phyloP scores from a whole-genome alignment of 2,797 vertebrate genomes.

The Paramormyrops hopkinsi region DNA sequence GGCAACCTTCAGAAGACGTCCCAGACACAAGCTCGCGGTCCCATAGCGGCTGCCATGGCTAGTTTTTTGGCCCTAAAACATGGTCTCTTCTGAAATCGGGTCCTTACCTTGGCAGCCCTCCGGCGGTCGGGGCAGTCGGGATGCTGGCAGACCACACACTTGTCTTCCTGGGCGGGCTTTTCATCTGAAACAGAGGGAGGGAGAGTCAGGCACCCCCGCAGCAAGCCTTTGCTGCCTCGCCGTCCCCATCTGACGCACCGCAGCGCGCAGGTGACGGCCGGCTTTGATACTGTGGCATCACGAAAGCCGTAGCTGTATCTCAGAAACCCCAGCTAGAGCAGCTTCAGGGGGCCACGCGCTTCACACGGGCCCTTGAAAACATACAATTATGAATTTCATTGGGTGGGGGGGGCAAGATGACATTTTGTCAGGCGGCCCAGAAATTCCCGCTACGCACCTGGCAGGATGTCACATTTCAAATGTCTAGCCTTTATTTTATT shows the following conservation, averaged over 20 bases:
- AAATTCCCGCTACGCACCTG: background rate
- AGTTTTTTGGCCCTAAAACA: background rate
- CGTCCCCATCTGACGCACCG: background rate
- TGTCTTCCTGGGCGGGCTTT: slow-evolving; percentile 67
- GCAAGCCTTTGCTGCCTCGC: background rate
- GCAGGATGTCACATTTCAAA: background rate
- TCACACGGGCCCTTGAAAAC: background rate
- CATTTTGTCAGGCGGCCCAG: background rate
- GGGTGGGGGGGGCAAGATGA: background rate
- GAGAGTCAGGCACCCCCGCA: slow-evolving; percentile 8
- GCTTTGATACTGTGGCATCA: background rate
- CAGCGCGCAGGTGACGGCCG: background rate
- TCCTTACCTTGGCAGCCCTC: slow-evolving; percentile 76
- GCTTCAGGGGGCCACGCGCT: background rate
- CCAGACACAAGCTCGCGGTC: background rate
- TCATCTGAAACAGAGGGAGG: slow-evolving; percentile 64
- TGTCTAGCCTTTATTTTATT: background rate
- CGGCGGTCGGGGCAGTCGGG: slow-evolving; percentile 69
- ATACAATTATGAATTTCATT: background rate
- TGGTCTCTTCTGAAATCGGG: background rate
- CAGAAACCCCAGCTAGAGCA: background rate
- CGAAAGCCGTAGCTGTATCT: background rate
- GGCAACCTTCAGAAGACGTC: slow-evolving; percentile 21
- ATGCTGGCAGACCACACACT: slow-evolving; percentile 73
- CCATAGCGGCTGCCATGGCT: background rate